Evolutionary conservation across 2,888 invertebrate genomes (phyloP).

Genomic region (Gibbula magus): DNA sequence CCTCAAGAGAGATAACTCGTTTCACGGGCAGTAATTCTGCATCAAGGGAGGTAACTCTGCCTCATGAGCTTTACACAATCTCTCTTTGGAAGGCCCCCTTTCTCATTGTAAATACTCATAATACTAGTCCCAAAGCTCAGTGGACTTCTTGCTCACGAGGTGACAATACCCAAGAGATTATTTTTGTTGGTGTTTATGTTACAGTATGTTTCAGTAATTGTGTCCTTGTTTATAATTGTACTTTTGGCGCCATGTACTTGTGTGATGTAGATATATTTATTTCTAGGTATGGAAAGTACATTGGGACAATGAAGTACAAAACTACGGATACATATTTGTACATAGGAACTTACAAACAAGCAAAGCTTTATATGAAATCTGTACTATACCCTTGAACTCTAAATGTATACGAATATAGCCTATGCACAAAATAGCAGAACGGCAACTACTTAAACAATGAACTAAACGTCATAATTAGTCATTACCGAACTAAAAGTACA

Average conservation of each 20-base stretch:
- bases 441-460: too few relatives aligned
- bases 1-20: background rate
- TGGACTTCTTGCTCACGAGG: conserved; percentile 15
- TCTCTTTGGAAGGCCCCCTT: background rate
- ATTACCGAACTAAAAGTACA: too few relatives aligned
- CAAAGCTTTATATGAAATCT: background rate
- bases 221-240: conserved; percentile 15
- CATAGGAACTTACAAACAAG: background rate
- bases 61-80: too few relatives aligned
- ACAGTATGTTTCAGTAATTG: background rate
- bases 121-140: conserved; percentile 18
- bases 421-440: background rate
- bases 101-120: conserved; percentile 20
- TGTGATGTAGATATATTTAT: conserved; percentile 12
- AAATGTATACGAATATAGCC: background rate
- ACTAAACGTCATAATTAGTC: too few relatives aligned
- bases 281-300: background rate
- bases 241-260: conserved; percentile 2
- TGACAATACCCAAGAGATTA: conserved; percentile 21
- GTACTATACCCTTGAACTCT: background rate
- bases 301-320: background rate
- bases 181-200: conserved; percentile 14
- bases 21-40: background rate
- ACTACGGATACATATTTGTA: background rate
- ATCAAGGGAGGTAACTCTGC: background rate